Evolutionary conservation across 2,113 vertebrate species (phyloP).

Genomic region (Ptilorrhoa leucosticta): DNA sequence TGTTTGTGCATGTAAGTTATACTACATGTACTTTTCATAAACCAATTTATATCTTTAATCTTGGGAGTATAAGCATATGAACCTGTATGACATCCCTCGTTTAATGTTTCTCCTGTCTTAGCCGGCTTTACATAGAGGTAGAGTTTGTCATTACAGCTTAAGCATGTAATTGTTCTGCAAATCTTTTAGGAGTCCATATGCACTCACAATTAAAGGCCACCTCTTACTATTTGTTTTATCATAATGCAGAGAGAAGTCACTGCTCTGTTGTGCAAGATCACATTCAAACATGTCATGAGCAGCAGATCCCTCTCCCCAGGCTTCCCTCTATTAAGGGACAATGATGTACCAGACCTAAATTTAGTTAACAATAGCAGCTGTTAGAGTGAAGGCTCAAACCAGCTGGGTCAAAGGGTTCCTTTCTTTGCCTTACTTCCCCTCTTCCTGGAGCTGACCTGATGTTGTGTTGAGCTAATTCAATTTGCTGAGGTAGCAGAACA

Average conservation of each 20-base stretch:
- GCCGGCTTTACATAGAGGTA: neutral
- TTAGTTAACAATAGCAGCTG: constrained; percentile 44
- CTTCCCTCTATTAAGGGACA: neutral
- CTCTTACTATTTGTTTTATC: neutral
- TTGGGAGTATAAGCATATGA: neutral
- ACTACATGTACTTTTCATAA: neutral
- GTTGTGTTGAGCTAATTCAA: neutral
- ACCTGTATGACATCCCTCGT: neutral
- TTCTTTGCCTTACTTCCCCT: neutral
- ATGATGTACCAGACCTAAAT: constrained; percentile 20
- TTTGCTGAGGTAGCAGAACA: neutral
- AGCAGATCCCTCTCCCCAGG: neutral
- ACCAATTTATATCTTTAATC: neutral
- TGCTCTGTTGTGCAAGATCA: neutral
- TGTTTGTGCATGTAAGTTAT: neutral
- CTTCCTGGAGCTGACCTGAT: constrained; percentile 3
- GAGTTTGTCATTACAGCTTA: neutral
- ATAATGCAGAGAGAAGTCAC: neutral
- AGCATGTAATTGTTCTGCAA: neutral
- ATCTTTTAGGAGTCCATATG: constrained; percentile 35
- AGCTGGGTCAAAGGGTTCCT: neutral
- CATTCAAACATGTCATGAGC: neutral
- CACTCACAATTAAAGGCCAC: neutral
- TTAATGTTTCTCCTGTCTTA: neutral
- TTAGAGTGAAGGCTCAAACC: neutral